A percentile compares a stretch with the other conserved stretches of the same genome.
phyloP scores from a whole-genome alignment of 1,140 invertebrate species.

The Drosophila lacteicornis region DNA sequence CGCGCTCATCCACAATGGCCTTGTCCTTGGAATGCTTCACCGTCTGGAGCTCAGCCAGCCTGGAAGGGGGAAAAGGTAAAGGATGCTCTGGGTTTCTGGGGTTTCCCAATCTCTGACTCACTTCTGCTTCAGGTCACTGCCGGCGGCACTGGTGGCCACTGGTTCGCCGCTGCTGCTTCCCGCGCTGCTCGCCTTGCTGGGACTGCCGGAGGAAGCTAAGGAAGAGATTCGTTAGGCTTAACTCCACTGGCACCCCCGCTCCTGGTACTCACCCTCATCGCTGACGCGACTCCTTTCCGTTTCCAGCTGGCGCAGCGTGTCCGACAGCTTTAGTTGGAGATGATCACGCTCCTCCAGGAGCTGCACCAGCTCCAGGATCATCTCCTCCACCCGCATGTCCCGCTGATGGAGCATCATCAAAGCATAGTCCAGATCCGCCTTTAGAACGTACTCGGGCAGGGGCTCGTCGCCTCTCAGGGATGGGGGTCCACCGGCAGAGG shows the following conservation, averaged over 20 bases:
- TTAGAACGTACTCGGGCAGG: conserved; percentile 75
- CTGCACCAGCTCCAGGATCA: conserved; percentile 93
- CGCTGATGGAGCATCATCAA: conserved; percentile 94
- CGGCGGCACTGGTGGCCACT: conserved; percentile 4
- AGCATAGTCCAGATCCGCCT: conserved; percentile 92
- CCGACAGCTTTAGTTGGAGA: conserved; percentile 92
- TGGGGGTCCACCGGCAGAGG: conserved; percentile 14
- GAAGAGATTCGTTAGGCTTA: neutral
- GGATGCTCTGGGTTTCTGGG: too few relatives aligned
- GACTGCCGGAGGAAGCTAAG: conserved; percentile 34
- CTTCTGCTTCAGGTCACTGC: conserved; percentile 78
- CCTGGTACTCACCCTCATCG: conserved; percentile 36
- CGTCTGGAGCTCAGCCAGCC: conserved; percentile 90
- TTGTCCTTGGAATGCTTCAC: conserved; percentile 91
- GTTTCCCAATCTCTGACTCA: conserved; percentile 24
- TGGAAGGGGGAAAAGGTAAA: neutral
- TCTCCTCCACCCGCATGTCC: conserved; percentile 94
- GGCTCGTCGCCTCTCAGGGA: conserved; percentile 42
- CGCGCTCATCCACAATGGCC: conserved; percentile 90
- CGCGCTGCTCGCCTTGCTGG: conserved; percentile 48
- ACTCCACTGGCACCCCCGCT: neutral
- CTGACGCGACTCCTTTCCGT: conserved; percentile 82
- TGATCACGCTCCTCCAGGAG: conserved; percentile 94
- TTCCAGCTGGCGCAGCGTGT: conserved; percentile 90
- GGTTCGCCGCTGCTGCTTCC: conserved; percentile 11